Evolutionary conservation across 2,888 invertebrate genomes (phyloP).

Genomic region (Dendrolimus houi): DNA sequence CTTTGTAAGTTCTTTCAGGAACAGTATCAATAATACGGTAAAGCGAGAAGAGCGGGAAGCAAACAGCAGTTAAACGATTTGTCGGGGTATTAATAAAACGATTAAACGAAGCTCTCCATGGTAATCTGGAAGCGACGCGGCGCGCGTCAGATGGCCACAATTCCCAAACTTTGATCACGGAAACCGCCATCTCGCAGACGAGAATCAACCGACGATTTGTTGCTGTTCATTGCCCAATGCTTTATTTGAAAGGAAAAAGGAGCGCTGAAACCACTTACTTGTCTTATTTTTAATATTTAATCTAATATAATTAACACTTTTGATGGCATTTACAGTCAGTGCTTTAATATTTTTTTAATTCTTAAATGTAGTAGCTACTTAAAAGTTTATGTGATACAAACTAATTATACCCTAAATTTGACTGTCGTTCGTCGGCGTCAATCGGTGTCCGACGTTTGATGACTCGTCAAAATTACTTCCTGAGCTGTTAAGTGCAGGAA

Average conservation of each 20-base stretch:
- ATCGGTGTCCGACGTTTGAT: slow-evolving; percentile 67
- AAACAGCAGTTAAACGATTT: slow-evolving; percentile 67
- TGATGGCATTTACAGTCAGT: slow-evolving; percentile 1
- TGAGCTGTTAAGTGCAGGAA: slow-evolving; percentile 74
- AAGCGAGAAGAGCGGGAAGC: slow-evolving; percentile 38
- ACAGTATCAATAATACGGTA: slow-evolving; percentile 9
- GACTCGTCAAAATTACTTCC: slow-evolving; percentile 74
- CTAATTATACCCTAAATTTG: slow-evolving; percentile 46
- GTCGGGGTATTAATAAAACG: slow-evolving; percentile 75
- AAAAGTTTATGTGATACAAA: slow-evolving; percentile 15
- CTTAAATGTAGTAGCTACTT: slow-evolving; percentile 2
- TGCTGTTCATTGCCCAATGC: slow-evolving; percentile 42
- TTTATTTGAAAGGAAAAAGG: slow-evolving; percentile 29
- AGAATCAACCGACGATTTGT: slow-evolving; percentile 56
- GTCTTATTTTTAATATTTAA: slow-evolving; percentile 18
- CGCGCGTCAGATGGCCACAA: slow-evolving; percentile 70
- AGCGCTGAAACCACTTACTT: slow-evolving; percentile 31
- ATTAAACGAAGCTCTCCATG: slow-evolving; percentile 71
- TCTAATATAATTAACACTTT: slow-evolving; percentile 6
- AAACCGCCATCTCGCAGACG: slow-evolving; percentile 45
- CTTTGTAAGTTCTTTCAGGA: slow-evolving; percentile 3
- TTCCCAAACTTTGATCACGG: slow-evolving; percentile 71
- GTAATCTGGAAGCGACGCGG: slow-evolving; percentile 69
- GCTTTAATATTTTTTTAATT: too few species aligned
- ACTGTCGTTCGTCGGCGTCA: slow-evolving; percentile 44